These are phyloP conservation scores for Lamellibrachia columna DNA, from an alignment of 2,888 invertebrate species.

Conservation along the genomic window DNA sequence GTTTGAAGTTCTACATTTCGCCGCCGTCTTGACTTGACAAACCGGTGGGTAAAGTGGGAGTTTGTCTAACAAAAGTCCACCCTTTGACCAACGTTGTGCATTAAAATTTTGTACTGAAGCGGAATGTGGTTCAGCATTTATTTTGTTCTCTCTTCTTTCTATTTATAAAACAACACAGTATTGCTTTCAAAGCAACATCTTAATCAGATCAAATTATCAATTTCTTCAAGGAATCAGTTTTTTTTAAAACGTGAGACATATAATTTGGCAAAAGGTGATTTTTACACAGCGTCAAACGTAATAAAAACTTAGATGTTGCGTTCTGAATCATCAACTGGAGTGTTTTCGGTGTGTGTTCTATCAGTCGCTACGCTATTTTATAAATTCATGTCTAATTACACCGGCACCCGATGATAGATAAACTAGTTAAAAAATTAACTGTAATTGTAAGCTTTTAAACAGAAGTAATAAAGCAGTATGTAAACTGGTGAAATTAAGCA, in stretches of 20 bases:
- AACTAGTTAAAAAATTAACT: no score
- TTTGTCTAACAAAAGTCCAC: not conserved
- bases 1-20: not conserved
- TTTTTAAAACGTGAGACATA: not conserved
- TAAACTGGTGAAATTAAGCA: no score
- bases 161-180: not conserved
- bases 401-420: no score
- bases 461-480: no score
- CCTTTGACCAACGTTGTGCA: not conserved
- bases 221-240: not conserved
- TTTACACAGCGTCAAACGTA: not conserved
- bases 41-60: not conserved
- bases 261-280: not conserved
- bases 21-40: not conserved
- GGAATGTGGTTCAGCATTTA: not conserved
- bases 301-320: not conserved
- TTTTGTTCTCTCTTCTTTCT: not conserved
- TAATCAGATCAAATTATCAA: not conserved
- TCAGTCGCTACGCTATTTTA: no score
- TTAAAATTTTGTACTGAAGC: no score
- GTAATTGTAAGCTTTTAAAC: no score
- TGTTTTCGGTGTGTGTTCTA: no score
- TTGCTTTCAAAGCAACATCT: not conserved
- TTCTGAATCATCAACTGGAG: no score
- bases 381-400: no score